Conservation (phyloP, 35 echinoderm and acorn worm genomes). For the Ophioderma brevispina region DNA sequence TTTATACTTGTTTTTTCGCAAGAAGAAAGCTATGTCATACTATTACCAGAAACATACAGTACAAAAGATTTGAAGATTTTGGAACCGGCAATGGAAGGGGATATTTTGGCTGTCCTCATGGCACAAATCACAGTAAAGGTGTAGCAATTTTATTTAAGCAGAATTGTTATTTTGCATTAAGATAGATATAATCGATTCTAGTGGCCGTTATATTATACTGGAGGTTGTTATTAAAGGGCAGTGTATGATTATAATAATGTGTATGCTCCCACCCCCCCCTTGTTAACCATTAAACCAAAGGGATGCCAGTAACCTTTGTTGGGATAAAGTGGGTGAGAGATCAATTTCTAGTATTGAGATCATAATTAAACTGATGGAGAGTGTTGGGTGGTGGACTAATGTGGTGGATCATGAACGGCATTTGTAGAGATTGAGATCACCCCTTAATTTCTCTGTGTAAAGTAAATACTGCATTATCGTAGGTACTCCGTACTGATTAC, state of each 20-base stretch:
- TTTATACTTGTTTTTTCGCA: constrained; percentile 16
- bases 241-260: not conserved
- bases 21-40: constrained; percentile 14
- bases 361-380: not conserved
- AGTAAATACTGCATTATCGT: too few species aligned
- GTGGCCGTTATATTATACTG: not conserved
- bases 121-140: not conserved
- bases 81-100: too few species aligned
- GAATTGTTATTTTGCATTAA: not conserved
- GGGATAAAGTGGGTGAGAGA: not conserved
- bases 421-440: not conserved
- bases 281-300: not conserved
- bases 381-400: not conserved
- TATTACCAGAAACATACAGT: constrained; percentile 37
- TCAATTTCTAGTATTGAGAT: not conserved
- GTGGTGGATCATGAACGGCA: not conserved
- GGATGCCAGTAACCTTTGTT: not conserved
- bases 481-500: too few species aligned
- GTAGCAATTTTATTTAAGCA: constrained; percentile 26
- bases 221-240: not conserved
- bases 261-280: not conserved
- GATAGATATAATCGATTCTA: not conserved
- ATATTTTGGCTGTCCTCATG: not conserved
- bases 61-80: not conserved
- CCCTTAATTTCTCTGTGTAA: too few species aligned